Base-by-base conservation (phyloP, 2,888 invertebrate species). In the Eupithecia abbreviata region DNA sequence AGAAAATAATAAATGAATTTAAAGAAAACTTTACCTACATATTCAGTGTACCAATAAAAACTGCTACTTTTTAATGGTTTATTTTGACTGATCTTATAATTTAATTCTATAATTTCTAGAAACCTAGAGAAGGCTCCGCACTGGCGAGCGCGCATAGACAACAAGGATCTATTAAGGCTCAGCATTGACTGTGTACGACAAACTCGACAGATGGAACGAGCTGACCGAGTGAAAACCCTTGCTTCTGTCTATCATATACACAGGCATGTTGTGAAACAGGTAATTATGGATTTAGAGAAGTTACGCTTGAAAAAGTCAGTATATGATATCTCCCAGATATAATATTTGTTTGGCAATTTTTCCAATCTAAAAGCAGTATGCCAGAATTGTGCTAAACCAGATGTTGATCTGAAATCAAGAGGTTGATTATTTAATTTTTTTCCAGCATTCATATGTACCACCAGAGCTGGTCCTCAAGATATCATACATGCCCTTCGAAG, bases 191-290 rank as follows among this genome's bases (percentile, higher is more conserved):
- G 94, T 74, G 82, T 91, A 3, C 80, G 91, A 67, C 90, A 90
- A 77, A 91, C 91, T 0, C 81, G 90, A 2, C 79, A 79, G 2
- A 74, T 91, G 71, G 85, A 85, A 2, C 83, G 81, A 43, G 78
- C 86, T 0, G 91, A 92, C 4, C 85, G 85, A 72, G 87, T 92
- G 5, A 93, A 92, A 79, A 88, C 87, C 0, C 80, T 95, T 15
- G 93, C 93, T 0, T 92, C 92, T 67, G 83, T 93, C 3, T 93
- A 89, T 69, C 92, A 93, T 82, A 85, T 93, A 74, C 92, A 92
- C 73, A 89, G 83, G 72, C 84, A 90, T 84, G 81, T 86, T 68
- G 83, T 89, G 0, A 89, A 81, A 82, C 84, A 88, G 89, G 92
- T 92, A 81, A 18, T 5, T 69, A 30, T 69, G 2, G 18, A 18